These are phyloP conservation scores for Orthonyx spaldingii DNA, from an alignment of 2,113 vertebrate genomes.

Conservation along the genomic window DNA sequence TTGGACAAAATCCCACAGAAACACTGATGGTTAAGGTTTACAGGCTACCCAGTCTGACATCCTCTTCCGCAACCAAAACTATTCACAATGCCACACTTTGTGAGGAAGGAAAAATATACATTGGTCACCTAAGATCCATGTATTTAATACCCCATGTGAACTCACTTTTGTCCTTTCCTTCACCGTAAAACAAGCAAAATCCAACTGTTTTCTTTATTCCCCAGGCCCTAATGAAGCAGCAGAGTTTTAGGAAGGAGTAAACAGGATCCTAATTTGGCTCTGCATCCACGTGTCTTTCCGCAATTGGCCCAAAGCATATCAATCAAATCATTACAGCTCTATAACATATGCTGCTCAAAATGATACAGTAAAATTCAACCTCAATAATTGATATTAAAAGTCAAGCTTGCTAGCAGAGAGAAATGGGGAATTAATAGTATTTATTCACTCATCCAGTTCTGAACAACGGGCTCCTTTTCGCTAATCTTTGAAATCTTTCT, in stretches of 20 bases:
- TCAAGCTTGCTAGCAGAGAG: not conserved
- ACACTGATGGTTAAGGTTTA: not conserved
- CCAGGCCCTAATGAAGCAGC: not conserved
- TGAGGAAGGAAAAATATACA: not conserved
- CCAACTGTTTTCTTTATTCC: not conserved
- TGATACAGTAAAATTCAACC: not conserved
- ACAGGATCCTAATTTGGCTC: not conserved
- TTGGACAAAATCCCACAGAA: not conserved
- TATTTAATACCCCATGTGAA: not conserved
- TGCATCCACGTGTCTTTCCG: rapidly evolving
- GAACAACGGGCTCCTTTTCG: not conserved
- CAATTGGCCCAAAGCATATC: not conserved
- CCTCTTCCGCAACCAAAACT: not conserved
- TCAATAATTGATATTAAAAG: constrained; percentile 7
- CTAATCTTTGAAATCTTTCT: not conserved
- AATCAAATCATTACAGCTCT: not conserved
- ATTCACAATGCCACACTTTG: not conserved
- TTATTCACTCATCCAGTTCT: not conserved
- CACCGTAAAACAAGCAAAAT: not conserved
- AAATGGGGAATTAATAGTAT: not conserved
- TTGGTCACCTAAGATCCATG: not conserved
- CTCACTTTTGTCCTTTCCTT: not conserved
- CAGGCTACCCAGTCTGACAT: not conserved
- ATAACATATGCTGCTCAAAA: not conserved
- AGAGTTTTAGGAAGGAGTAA: not conserved